phyloP scores from a whole-genome alignment of 2,888 invertebrate species.

The Campoplex nolae region DNA sequence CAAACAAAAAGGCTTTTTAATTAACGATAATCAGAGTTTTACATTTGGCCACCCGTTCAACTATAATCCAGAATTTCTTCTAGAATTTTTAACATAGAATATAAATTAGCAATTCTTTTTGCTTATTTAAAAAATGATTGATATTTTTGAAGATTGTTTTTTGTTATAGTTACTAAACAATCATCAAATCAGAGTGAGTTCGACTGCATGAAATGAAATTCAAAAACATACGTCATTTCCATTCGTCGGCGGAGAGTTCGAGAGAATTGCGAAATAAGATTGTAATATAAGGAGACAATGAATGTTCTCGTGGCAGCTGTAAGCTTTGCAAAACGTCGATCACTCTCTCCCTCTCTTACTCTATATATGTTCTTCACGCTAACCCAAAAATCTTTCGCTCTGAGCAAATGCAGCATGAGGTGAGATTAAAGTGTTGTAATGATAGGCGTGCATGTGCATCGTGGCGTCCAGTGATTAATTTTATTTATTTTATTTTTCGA shows the following conservation, averaged over 20 bases:
- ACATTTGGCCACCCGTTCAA: background rate
- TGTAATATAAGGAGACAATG: background rate
- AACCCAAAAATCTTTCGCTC: slow-evolving; percentile 45
- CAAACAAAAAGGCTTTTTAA: background rate
- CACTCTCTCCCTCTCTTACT: slow-evolving; percentile 12
- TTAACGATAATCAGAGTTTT: background rate
- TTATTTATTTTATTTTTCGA: slow-evolving; percentile 27
- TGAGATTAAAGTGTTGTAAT: slow-evolving; percentile 62
- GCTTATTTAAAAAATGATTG: background rate
- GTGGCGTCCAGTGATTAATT: slow-evolving; percentile 61
- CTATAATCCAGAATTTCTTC: too few species aligned
- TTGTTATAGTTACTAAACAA: background rate
- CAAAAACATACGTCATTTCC: background rate
- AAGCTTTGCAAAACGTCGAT: slow-evolving; percentile 41
- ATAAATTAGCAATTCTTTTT: background rate
- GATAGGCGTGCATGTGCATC: slow-evolving; percentile 69
- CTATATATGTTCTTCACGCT: background rate
- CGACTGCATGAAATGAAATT: background rate
- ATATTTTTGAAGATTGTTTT: background rate
- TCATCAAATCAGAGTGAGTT: background rate
- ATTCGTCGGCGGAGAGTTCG: slow-evolving; percentile 13
- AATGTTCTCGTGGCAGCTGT: slow-evolving; percentile 30
- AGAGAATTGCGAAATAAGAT: background rate
- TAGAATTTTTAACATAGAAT: background rate
- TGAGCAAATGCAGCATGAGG: slow-evolving; percentile 51